These are phyloP conservation scores for Idaea dimidiata DNA, from an alignment of 2,888 invertebrate genomes.

Conservation along the genomic window DNA sequence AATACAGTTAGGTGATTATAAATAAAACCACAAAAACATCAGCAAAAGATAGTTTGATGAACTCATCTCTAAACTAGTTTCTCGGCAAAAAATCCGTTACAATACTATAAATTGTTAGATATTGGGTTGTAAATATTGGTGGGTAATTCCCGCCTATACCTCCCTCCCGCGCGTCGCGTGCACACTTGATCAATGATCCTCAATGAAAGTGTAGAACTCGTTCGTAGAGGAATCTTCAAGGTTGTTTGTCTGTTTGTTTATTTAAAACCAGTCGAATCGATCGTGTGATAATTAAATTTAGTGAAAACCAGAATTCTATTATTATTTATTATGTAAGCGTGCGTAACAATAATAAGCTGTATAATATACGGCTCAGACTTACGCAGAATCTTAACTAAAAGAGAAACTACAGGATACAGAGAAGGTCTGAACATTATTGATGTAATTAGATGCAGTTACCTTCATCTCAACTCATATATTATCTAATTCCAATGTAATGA, in stretches of 20 bases:
- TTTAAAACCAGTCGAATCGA: background rate
- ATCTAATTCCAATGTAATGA: background rate
- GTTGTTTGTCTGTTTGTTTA: background rate
- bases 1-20: background rate
- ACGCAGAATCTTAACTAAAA: constrained; percentile 5
- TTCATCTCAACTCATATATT: background rate
- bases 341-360: too few relatives aligned
- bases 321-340: background rate
- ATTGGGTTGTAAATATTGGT: background rate
- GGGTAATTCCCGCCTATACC: background rate
- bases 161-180: background rate
- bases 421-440: constrained; percentile 27
- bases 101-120: background rate
- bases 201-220: background rate
- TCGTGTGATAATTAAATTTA: background rate
- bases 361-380: too few relatives aligned
- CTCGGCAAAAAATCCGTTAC: background rate
- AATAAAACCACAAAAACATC: background rate
- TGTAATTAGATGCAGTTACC: background rate
- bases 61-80: background rate
- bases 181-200: background rate
- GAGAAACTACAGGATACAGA: constrained; percentile 39
- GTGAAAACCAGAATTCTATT: background rate
- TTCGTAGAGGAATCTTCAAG: background rate
- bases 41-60: background rate